These are phyloP conservation scores for Tyrophagus putrescentiae DNA, from an alignment of 1,140 invertebrate species.

Conservation along the genomic window DNA sequence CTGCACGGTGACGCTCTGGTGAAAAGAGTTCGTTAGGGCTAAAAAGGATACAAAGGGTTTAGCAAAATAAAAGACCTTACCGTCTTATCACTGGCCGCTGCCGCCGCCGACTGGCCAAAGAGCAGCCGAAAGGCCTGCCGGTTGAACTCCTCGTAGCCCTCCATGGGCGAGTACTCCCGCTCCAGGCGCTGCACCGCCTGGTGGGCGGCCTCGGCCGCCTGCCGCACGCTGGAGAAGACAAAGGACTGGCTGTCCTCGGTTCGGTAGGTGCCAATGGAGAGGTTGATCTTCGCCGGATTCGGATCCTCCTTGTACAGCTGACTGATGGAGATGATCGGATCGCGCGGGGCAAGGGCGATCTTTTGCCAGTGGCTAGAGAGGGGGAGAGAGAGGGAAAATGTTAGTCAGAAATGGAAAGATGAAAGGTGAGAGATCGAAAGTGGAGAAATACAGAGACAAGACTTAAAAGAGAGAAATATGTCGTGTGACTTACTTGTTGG, in stretches of 20 bases:
- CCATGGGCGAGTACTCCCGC: slow-evolving; percentile 9
- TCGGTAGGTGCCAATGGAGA: slow-evolving; percentile 6
- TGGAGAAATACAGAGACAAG: too few relatives aligned
- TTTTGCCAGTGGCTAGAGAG: slow-evolving; percentile 1
- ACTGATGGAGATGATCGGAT: slow-evolving; percentile 7
- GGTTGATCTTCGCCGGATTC: slow-evolving; percentile 14
- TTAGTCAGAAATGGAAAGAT: too few relatives aligned
- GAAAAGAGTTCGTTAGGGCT: background rate
- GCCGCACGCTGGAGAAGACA: background rate
- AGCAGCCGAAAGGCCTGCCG: background rate
- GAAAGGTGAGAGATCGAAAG: too few relatives aligned
- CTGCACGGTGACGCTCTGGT: slow-evolving; percentile 15
- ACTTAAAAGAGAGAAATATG: background rate
- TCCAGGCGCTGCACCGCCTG: background rate
- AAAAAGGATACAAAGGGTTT: background rate
- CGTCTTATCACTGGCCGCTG: background rate
- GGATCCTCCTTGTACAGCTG: slow-evolving; percentile 10
- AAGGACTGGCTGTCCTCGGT: background rate
- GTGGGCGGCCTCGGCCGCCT: background rate
- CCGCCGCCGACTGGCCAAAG: background rate
- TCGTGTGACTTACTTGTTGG: background rate
- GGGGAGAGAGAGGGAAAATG: too few relatives aligned
- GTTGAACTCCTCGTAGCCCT: background rate
- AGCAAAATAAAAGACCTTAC: background rate
- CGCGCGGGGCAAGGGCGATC: background rate